Evolutionary conservation across 2,888 invertebrate species (phyloP).

Genomic region (Parasteatoda lunata): DNA sequence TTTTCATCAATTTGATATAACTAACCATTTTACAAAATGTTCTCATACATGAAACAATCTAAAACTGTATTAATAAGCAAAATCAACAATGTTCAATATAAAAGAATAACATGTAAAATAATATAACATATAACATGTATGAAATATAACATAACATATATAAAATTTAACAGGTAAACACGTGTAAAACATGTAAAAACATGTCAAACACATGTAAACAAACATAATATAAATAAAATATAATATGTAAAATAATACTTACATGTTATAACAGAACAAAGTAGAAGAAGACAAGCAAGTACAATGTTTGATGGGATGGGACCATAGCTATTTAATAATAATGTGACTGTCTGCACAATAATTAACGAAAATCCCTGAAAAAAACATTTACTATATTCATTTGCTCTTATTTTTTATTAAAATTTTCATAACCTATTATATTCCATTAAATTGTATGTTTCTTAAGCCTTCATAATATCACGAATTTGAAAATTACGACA

Average conservation of each 20-base stretch:
- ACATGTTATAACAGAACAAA: constrained; percentile 5
- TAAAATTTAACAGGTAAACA: too few relatives aligned
- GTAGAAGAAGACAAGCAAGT: not conserved
- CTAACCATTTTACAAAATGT: not conserved
- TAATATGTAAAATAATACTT: not conserved
- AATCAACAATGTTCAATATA: not conserved
- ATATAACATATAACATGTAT: too few relatives aligned
- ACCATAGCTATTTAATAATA: not conserved
- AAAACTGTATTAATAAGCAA: not conserved
- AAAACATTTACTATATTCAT: not conserved
- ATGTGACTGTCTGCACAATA: not conserved
- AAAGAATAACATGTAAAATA: too few relatives aligned
- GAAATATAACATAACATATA: too few relatives aligned
- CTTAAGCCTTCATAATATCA: too few relatives aligned
- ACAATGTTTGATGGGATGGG: not conserved
- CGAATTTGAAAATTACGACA: too few relatives aligned
- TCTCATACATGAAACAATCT: not conserved
- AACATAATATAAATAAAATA: too few relatives aligned
- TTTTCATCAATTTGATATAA: not conserved
- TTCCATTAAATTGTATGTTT: too few relatives aligned
- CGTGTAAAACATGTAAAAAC: too few relatives aligned
- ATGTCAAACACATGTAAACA: too few relatives aligned
- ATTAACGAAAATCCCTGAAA: not conserved
- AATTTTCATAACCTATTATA: too few relatives aligned
- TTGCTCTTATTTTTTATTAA: too few relatives aligned